A percentile compares a stretch with the other conserved stretches of the same genome.
Conservation (phyloP, 2,888 invertebrate genomes). For the Agriopis aurantiaria region DNA sequence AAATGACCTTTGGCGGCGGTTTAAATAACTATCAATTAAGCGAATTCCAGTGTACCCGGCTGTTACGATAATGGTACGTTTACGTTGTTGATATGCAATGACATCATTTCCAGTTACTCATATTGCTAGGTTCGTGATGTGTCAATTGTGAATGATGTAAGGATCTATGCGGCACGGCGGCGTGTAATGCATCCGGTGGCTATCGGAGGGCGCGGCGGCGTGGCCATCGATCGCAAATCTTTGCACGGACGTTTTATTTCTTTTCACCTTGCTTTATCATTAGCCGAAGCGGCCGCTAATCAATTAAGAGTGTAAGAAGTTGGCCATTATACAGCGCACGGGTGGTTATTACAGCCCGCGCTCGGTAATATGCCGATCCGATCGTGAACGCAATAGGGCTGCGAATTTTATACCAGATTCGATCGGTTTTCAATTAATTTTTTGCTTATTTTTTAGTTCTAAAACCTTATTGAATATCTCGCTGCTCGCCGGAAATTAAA, state of each 20-base stretch:
- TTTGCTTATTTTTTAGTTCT: conserved; percentile 61
- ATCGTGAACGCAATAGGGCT: conserved; percentile 85
- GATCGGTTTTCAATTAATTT: conserved; percentile 79
- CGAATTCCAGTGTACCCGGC: conserved; percentile 60
- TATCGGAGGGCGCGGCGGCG: conserved; percentile 59
- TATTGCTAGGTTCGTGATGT: conserved; percentile 47
- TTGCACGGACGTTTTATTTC: conserved; percentile 81
- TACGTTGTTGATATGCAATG: conserved; percentile 66
- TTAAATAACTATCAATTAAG: conserved; percentile 74
- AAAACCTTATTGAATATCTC: conserved; percentile 41
- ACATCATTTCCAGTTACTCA: conserved; percentile 68
- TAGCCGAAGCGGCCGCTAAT: conserved; percentile 86
- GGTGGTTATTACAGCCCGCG: conserved; percentile 83
- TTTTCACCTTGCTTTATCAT: conserved; percentile 87
- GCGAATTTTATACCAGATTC: conserved; percentile 80
- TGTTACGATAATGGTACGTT: conserved; percentile 73
- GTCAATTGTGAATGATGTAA: conserved; percentile 46
- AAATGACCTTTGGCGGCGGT: conserved; percentile 73
- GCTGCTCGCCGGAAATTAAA: conserved; percentile 39
- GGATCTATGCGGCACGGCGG: conserved; percentile 29
- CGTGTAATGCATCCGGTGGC: conserved; percentile 65
- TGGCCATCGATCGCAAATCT: conserved; percentile 78
- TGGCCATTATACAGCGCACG: conserved; percentile 83
- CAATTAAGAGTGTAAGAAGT: conserved; percentile 87
- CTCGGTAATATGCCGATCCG: conserved; percentile 83